Conservation (phyloP, 2,797 vertebrate genomes). For the Acanthiza pusilla region DNA sequence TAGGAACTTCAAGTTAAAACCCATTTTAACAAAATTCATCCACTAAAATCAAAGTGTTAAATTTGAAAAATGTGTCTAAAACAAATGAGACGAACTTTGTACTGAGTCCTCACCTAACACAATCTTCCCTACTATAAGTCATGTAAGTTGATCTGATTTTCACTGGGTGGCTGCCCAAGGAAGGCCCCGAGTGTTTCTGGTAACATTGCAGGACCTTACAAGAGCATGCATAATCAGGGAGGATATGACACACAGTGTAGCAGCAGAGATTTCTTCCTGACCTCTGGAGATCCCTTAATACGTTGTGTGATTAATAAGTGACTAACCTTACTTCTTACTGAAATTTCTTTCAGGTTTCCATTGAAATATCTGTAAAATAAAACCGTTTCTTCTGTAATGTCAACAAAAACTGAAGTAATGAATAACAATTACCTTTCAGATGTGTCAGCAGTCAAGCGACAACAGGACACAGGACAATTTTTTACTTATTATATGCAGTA, state of each 20-base stretch:
- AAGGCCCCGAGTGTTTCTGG: background rate
- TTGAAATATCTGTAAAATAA: background rate
- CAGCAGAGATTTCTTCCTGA: background rate
- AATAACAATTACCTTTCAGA: background rate
- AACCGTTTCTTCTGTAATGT: background rate
- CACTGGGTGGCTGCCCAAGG: background rate
- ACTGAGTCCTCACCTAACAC: background rate
- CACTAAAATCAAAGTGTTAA: background rate
- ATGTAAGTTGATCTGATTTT: background rate
- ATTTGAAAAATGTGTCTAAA: background rate
- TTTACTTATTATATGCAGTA: background rate
- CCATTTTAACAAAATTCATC: background rate
- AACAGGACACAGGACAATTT: background rate
- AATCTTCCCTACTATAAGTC: background rate
- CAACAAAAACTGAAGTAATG: background rate
- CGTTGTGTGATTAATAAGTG: background rate
- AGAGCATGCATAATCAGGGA: background rate
- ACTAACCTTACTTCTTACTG: background rate
- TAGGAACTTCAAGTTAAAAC: background rate
- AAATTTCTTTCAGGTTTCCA: background rate
- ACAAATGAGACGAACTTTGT: background rate
- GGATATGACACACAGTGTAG: background rate
- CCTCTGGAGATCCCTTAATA: background rate
- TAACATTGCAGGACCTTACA: background rate
- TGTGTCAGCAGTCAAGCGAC: background rate